These are phyloP conservation scores for Pterocles burchelli DNA, from an alignment of 2,113 vertebrate genomes.

Conservation along the genomic window DNA sequence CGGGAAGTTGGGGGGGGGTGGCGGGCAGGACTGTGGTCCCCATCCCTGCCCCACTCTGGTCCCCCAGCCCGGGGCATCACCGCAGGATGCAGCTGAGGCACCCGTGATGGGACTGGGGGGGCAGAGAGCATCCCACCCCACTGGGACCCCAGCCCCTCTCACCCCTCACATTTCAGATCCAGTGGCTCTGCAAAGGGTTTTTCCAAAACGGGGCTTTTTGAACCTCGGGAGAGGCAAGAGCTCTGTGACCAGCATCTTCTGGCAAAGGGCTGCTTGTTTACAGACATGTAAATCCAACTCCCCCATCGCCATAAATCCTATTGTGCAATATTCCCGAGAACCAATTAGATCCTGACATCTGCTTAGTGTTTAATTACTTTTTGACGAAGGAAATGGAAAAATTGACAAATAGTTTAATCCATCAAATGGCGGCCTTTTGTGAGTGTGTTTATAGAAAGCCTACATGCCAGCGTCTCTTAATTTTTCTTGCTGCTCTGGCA, in stretches of 20 bases:
- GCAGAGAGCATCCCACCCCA: background rate
- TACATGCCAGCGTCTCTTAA: conserved; percentile 75
- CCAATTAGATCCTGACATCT: conserved; percentile 63
- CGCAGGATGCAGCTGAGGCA: accelerated
- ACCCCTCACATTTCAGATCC: no score
- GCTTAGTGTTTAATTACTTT: conserved; percentile 70
- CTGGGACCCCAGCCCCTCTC: background rate
- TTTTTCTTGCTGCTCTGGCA: conserved; percentile 76
- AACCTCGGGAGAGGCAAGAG: background rate
- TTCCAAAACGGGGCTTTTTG: background rate
- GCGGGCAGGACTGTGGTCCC: background rate
- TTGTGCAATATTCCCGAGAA: conserved; percentile 28
- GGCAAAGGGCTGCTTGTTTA: background rate
- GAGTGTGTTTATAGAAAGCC: conserved; percentile 79
- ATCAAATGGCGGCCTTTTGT: conserved; percentile 65
- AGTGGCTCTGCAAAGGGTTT: no score
- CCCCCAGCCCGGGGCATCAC: accelerated
- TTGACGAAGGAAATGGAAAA: conserved; percentile 78
- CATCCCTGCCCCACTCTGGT: accelerated
- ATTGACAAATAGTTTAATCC: conserved; percentile 77
- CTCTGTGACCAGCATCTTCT: background rate
- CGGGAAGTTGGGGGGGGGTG: accelerated
- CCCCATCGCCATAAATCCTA: background rate
- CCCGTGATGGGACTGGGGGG: accelerated
- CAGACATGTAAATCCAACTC: background rate